phyloP scores from a whole-genome alignment of 2,888 invertebrate species.

The Ophion ventricosus region DNA sequence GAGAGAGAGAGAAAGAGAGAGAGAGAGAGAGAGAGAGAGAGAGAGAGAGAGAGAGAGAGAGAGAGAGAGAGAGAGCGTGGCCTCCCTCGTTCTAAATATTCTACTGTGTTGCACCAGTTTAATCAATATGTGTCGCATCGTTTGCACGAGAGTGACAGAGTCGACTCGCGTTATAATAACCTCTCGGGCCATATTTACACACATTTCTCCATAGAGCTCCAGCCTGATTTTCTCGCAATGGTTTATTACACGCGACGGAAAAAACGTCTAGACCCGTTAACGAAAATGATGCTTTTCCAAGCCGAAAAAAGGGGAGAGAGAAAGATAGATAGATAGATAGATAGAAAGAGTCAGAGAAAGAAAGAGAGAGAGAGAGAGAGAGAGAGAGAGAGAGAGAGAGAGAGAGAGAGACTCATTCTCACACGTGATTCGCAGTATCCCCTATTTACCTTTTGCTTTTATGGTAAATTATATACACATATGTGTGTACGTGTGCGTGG shows the following conservation, averaged over 20 bases:
- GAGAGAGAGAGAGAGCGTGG: conserved; percentile 29
- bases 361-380: conserved; percentile 4
- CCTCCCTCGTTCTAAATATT: conserved; percentile 43
- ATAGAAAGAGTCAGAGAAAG: conserved; percentile 1
- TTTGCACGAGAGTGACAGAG: conserved; percentile 30
- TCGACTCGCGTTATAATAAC: conserved; percentile 39
- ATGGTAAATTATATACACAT: conserved; percentile 16
- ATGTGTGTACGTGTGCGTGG: neutral
- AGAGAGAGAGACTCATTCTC: conserved; percentile 15
- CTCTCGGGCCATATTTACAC: conserved; percentile 30
- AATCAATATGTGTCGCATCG: conserved; percentile 62
- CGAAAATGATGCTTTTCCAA: conserved; percentile 10
- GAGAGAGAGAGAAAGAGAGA: too few relatives aligned
- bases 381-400: conserved; percentile 16
- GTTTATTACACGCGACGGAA: conserved; percentile 22
- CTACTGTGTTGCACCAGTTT: conserved; percentile 57
- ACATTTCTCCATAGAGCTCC: conserved; percentile 13
- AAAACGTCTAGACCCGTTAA: conserved; percentile 44
- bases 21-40: conserved; percentile 14
- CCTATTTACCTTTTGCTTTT: conserved; percentile 22
- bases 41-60: conserved; percentile 33
- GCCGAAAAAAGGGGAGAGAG: neutral
- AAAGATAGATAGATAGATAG: neutral
- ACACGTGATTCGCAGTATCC: conserved; percentile 7
- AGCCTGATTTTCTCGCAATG: conserved; percentile 17